phyloP scores from a whole-genome alignment of 2,113 vertebrate species.

The Deroptyus accipitrinus region DNA sequence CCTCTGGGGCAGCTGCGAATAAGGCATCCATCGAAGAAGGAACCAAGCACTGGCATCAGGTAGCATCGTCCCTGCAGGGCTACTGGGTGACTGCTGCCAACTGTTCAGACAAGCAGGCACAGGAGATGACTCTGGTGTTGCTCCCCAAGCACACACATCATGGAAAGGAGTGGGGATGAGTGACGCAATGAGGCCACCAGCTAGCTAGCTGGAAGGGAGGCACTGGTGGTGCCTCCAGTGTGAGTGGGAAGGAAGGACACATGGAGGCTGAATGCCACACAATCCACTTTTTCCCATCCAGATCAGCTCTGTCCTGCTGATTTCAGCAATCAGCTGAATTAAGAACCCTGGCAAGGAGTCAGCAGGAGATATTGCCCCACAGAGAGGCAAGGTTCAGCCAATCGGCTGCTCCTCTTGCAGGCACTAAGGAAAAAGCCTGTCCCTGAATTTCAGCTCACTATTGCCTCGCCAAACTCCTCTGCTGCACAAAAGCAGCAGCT shows the following conservation, averaged over 20 bases:
- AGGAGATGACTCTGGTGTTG: neutral
- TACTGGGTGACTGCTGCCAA: neutral
- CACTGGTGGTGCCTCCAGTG: neutral
- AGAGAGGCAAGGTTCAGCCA: neutral
- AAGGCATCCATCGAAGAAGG: neutral
- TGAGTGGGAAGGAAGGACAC: neutral
- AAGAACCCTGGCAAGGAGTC: neutral
- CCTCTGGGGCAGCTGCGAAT: neutral
- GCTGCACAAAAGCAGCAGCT: neutral
- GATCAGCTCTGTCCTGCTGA: neutral
- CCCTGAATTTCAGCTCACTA: neutral
- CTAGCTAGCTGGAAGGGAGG: neutral
- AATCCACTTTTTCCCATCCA: neutral
- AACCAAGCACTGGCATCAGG: fast-evolving
- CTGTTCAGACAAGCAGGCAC: neutral
- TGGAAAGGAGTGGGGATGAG: neutral
- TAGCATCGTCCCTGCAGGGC: neutral
- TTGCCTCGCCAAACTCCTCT: neutral
- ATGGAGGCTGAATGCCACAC: fast-evolving
- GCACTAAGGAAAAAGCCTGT: neutral
- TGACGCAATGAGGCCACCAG: neutral
- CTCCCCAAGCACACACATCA: neutral
- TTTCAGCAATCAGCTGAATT: neutral
- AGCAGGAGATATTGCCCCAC: neutral
- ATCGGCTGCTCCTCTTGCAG: neutral